These are phyloP conservation scores for Epinephelus lanceolatus DNA, from an alignment of 2,113 vertebrate genomes.

Conservation along the genomic window DNA sequence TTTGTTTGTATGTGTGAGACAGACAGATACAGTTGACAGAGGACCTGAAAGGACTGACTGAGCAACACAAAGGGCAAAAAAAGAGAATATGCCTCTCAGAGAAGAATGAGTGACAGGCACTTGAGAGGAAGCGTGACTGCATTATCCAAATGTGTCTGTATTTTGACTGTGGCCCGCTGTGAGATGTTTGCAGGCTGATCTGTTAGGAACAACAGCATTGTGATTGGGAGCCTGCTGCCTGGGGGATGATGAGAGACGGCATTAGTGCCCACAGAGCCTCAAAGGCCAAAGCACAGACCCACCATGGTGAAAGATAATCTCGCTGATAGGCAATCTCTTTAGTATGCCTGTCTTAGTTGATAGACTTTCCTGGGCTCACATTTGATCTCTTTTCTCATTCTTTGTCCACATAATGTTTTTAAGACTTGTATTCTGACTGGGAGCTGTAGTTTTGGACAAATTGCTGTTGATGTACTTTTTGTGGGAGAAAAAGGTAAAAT, in stretches of 20 bases:
- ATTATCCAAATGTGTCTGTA: conserved; percentile 58
- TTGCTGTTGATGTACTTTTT: conserved; percentile 12
- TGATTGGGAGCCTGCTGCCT: conserved; percentile 63
- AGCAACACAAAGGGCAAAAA: conserved; percentile 14
- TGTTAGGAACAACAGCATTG: conserved; percentile 58
- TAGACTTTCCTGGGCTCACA: conserved; percentile 25
- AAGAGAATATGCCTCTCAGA: conserved; percentile 7
- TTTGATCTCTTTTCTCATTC: conserved; percentile 12
- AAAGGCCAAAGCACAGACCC: conserved; percentile 65
- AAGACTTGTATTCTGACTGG: conserved; percentile 5
- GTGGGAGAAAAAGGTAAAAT: background rate
- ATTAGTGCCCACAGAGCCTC: conserved; percentile 65
- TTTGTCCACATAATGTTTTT: conserved; percentile 17
- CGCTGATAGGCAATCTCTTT: conserved; percentile 51
- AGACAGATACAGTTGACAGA: background rate
- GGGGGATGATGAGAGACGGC: conserved; percentile 63
- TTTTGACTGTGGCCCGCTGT: conserved; percentile 46
- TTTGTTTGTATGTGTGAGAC: background rate
- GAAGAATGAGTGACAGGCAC: conserved; percentile 47
- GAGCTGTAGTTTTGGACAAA: background rate
- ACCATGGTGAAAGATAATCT: conserved; percentile 62
- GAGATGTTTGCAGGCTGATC: conserved; percentile 52
- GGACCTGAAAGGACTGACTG: background rate
- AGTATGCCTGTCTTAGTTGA: conserved; percentile 47
- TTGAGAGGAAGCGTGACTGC: conserved; percentile 44